Base-by-base conservation (phyloP, 2,113 vertebrate genomes). In the Oceanites oceanicus region DNA sequence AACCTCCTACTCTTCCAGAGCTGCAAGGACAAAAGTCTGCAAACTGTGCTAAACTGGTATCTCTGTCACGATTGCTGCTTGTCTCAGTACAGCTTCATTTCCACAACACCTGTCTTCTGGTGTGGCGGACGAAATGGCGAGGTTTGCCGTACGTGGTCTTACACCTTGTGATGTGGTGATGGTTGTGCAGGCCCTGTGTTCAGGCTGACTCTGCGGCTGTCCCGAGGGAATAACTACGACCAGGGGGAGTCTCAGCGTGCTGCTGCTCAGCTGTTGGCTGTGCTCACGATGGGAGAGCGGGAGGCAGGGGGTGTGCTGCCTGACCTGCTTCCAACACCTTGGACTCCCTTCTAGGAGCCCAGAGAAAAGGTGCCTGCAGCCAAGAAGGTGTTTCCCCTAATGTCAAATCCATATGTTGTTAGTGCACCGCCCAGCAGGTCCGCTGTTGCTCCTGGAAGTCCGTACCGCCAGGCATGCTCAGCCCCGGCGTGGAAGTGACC, bases 131-230 rank as follows among this genome's bases (percentile, higher is more conserved):
- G 50, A 86, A 11, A 61, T 47, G 47, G n/a, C 6, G 32, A 80
- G 23, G 38, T 42, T 91, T 91, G 63, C 68, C 0, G 0, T 49
- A 6, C 3, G 0, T 34, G 44, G 11, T 71, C 67, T 86, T 63
- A 52, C 27, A 27, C 40, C 18, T 65, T 34, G 36, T 47, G 89
- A 27, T 63, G 52, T 25, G 38, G 23, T 44, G 56, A 18, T n/a
- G 66, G 49, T 23, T 78, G 36, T 44, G 49, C n/a, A 25, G 17
- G 9, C 14, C 30, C 30, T 29, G 40, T 34, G 18, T 74, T 50
- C 47, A 45, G 49, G 44, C 49, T 62, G 50, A 21, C 45, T 20
- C 73, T 71, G 30, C 0, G 1, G 25, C 70, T 87, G 40, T 36
- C 40, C 62, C 0, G 3, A 36, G 88, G 71, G 32, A 85, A 26